Evolutionary conservation across 2,888 invertebrate genomes (phyloP), one percentile per base, ranked within the genome.

Genomic region (Ernsta delagoae): DNA sequence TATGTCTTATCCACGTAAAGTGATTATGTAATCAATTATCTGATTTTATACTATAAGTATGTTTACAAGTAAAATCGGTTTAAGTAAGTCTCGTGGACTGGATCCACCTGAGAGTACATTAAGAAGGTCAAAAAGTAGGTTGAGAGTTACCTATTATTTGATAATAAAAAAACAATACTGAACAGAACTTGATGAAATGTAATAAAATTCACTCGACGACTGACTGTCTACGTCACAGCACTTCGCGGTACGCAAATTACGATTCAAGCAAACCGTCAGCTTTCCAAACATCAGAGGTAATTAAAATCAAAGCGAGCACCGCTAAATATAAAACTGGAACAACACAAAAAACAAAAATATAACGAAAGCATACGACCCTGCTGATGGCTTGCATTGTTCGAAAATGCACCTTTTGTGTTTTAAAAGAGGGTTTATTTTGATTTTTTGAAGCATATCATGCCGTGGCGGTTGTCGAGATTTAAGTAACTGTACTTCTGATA

Each of bases 381-480:
- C 59, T 61, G 69, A 65, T 61, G 41, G 31, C 24, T 62, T 60
- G 62, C 41, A 60, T 68, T 39, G 48, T 48, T 57, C 63, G 43
- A 66, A 56, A 71, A 61, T 71, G 73, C 59, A 73, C 45, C 71
- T 65, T 75, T 70, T 71, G 8, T 64, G 4, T 8, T 54, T 54
- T 12, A 43, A 24, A 9, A 64, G 43, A 64, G 63, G 63, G 63
- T 43, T 54, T 48, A 56, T 64, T 64, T 43, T 64, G 39, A 62
- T 64, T 64, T 54, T 16, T 41, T 8, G 12, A 54, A 54, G n/a
- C 16, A 9, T 43, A 43, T 43, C 53, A 62, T 76, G 71, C 71
- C 74, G 75, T 75, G 77, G 24, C 71, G 61, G 68, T 70, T 71
- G 71, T 72, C 72, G 66, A 77, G 76, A 77, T 77, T 75, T 75